Evolutionary conservation across 1,140 invertebrate species (phyloP), one percentile per base, ranked within the genome.

Genomic region (Drosophila nebulosa): DNA sequence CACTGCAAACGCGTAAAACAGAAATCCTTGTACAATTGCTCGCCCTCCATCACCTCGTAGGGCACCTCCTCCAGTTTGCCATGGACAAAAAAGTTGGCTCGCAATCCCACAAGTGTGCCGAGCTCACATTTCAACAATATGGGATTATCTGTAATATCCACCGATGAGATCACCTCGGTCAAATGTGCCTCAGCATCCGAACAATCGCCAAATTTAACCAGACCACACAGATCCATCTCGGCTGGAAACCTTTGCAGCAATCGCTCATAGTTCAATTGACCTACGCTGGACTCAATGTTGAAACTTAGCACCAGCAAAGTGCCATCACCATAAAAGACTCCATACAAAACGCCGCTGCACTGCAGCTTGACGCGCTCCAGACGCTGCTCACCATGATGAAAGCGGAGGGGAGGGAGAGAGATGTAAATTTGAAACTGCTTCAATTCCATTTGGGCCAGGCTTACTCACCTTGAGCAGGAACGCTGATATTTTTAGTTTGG

Each of bases 71-170:
- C 93, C 62, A 96, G 92, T 80, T 95, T 95, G 69, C 95, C 94
- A 92, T 96, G 95, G 12, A 95, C 93, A 65, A 95, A 93, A 83
- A 95, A 94, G 69, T 94, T 94, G 9, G 95, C 93, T 78, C 93
- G 92, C 55, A 96, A 79, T 16, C 93, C 92, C 64, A 93, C 93
- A 55, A 92, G 83, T 10, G 93, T 92, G 65, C 92, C 92, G 21
- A 93, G 67, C n/a, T 92, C 92, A 74, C 93, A 94, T 77, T 93
- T 94, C 24, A 96, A 91, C 64, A 96, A 92, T 39, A 96, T 92
- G 26, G 95, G 95, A 92, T 96, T 96, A 85, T 96, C 95, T 53
- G 95, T 96, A 61, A 96, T 94, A 90, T 96, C 95, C 72, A 96
- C 94, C 86, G 95, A 94, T 93, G 95, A 94, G 57, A 95, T 92